These are phyloP conservation scores for Periophthalmus magnuspinnatus DNA, from an alignment of 2,797 vertebrate genomes.

Conservation along the genomic window DNA sequence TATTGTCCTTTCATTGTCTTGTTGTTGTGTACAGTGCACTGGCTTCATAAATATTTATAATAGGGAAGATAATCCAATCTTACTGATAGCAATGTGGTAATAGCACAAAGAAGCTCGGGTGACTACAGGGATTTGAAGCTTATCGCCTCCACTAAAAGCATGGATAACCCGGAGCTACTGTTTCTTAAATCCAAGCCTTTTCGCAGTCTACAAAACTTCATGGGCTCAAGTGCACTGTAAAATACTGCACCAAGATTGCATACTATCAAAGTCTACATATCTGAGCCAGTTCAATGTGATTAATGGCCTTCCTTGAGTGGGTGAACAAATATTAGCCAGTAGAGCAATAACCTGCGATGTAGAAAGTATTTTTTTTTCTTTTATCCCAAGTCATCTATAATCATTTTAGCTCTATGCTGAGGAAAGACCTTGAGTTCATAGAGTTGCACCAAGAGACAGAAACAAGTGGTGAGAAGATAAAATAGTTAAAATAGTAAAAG, in stretches of 20 bases:
- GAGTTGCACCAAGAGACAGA: constrained; percentile 30
- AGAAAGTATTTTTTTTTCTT: constrained; percentile 30
- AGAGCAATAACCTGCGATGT: constrained; percentile 55
- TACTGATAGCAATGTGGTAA: constrained; percentile 34
- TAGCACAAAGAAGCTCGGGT: constrained; percentile 25
- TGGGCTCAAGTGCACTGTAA: constrained; percentile 43
- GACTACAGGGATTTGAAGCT: constrained; percentile 36
- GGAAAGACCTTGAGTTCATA: constrained; percentile 31
- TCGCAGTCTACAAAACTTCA: constrained; percentile 47
- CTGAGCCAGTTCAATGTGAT: constrained; percentile 55
- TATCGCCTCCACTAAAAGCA: constrained; percentile 31
- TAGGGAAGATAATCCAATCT: constrained; percentile 48
- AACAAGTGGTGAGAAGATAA: constrained; percentile 10
- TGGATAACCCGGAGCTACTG: constrained; percentile 42
- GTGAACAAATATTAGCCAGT: constrained; percentile 59
- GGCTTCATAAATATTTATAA: constrained; percentile 52
- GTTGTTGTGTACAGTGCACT: constrained; percentile 29
- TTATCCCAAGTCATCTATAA: constrained; percentile 25
- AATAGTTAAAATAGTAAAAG: constrained; percentile 11
- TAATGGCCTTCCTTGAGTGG: constrained; percentile 66
- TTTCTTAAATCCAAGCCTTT: constrained; percentile 52
- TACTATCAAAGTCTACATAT: constrained; percentile 77
- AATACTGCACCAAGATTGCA: constrained; percentile 53
- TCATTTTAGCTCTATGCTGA: constrained; percentile 8
- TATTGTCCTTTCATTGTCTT: constrained; percentile 18